Evolutionary conservation across 2,113 vertebrate species (phyloP), one percentile per base, ranked within the genome.

Genomic region (Sceloporus tristichus): DNA sequence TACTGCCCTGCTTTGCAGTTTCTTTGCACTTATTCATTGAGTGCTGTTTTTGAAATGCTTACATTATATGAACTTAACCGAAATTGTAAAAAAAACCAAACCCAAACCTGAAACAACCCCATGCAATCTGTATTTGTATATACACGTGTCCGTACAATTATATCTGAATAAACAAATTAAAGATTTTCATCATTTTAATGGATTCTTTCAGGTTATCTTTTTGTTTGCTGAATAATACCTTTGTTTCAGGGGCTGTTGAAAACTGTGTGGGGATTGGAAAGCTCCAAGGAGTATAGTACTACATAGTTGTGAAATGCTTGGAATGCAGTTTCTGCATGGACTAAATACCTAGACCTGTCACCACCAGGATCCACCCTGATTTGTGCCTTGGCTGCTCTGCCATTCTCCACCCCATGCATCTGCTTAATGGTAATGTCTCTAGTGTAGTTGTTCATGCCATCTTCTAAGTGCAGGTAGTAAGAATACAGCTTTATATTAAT

Each of bases 111-210:
- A 94, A 88, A 94, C 88, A 93, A 89, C 95, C 96, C 95, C 96
- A 86, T 97, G 97, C 96, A 90, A 95, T 97, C 98, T 99, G 98
- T 99, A 98, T 99, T 99, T 99, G 99, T 99, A 99, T 98, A 99
- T 99, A 99, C 98, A 99, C 97, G 94, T 99, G 98, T 99, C 98
- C 98, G 97, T 98, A 98, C 98, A 98, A 98, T 96, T 98, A 99
- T 98, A 98, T 98, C 97, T 98, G 98, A 98, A 98, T 98, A 98
- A 97, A 97, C 76, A 88, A 97, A 96, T 95, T 92, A 94, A 97
- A 97, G 93, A 93, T 97, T 97, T 96, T 97, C 96, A 96, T 96
- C 96, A 94, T 96, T 97, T 97, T 97, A 97, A 96, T 97, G 95
- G 91, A 83, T 95, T 94, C 87, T 94, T 90, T 94, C 93, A 95